Evolutionary conservation across 2,888 invertebrate species (phyloP), one percentile per base, ranked within the genome.

Genomic region (Epicampocera succincta): DNA sequence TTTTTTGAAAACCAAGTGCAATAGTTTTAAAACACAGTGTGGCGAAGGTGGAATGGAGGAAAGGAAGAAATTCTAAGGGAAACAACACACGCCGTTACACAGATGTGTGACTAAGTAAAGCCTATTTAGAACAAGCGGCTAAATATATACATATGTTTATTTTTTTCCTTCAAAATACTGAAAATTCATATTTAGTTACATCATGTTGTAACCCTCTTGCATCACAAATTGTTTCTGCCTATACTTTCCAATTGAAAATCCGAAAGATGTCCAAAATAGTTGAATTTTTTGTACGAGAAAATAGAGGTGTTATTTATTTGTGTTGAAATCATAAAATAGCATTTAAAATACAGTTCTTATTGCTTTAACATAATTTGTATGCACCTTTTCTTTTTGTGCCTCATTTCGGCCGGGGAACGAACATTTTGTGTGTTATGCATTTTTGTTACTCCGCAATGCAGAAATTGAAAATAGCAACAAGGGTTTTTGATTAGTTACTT

Each of bases 371-470:
- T 15, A 50, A 19, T 13, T 15, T 33, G 60, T 21, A 85, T 84
- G 58, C 86, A 90, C 89, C 89, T 89, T 86, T 90, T 90, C 86
- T 90, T 90, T 84, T 90, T 89, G 80, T 89, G 88, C 38, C 90
- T 87, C 86, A 89, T 85, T 86, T 90, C 90, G 9, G 90, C 90
- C 38, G 90, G 89, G 72, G 90, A 90, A 81, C 90, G 90, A 85
- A 89, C 87, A 72, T 85, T 85, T 46, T 87, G 84, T 76, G 87
- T 81, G 74, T 85, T 84, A 81, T 89, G 89, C 89, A 89, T 89
- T 68, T 52, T 81, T 9, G 12, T 12, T 21, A 2, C 40, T 52
- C 15, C 2, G 3, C 8, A 17, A 1, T 4, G 3, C 25, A 38
- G n/a, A 3, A 4, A n/a, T 13, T 29, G 11, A 17, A 17, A 8